Base-by-base conservation (phyloP, 1,140 invertebrate species). In the Drosophila biarmipes region DNA sequence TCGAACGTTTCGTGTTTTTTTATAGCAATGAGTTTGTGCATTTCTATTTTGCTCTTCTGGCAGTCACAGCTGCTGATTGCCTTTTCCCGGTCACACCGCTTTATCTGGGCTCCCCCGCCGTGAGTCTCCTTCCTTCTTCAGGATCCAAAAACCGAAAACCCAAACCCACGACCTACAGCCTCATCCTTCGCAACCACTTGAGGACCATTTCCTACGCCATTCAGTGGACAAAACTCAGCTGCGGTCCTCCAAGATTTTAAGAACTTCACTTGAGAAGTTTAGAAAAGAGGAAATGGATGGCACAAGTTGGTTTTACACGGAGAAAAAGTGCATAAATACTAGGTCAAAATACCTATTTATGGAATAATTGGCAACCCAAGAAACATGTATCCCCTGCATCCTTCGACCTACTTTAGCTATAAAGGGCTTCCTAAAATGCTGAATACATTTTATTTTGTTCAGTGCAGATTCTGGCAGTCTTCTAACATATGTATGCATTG, bases 21-120 rank as follows among this genome's bases (percentile, higher is more conserved):
- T 73, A 73, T 62, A 68, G 69, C 72, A 74, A 64, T 55, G 69
- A 55, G 66, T 40, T 49, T 66, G 63, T 66, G 63, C 56, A 59
- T 43, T 66, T 62, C 46, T 45, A 31, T 62, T 61, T 49, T 40
- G 27, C 57, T 67, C 29, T 55, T 35, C 35, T 51, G 43, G 66
- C 51, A 48, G 67, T 57, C 64, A 38, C 67, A 69, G 66, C 66
- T 69, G 66, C 63, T 53, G 64, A 52, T 45, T 53, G 48, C 38
- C 51, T 34, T 71, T 56, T 56, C 12, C 29, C 40, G 14, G 12
- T 19, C 19, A 49, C 24, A 27, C n/a, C 45, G 24, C 63, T 45
- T 38, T 46, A 38, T 46, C 46, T 48, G 46, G 46, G 17, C n/a
- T 10, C 46, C 15, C 24, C 40, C 8, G n/a, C 38, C 0, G 15